phyloP scores from a whole-genome alignment of 2,113 vertebrate genomes.

The Bettongia penicillata region DNA sequence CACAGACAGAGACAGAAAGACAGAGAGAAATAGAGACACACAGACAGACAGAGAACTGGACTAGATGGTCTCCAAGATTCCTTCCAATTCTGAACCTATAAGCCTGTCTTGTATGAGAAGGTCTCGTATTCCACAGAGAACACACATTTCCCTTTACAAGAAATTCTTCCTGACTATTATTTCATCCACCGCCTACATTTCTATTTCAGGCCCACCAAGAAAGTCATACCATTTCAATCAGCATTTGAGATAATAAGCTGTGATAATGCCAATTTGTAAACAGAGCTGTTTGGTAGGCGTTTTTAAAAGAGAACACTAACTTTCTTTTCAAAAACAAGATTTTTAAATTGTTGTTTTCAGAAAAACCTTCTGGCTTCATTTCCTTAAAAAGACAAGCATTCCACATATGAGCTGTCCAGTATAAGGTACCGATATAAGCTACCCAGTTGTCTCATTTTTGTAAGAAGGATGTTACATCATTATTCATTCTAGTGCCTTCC shows the following conservation, averaged over 20 bases:
- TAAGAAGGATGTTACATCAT: not conserved
- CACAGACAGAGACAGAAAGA: no score
- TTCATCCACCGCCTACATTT: conserved; percentile 57
- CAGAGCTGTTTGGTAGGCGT: conserved; percentile 51
- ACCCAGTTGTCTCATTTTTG: not conserved
- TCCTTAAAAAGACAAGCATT: not conserved
- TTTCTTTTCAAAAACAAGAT: conserved; percentile 29
- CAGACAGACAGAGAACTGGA: not conserved
- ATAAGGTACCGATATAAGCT: not conserved
- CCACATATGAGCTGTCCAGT: not conserved
- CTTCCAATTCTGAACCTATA: not conserved
- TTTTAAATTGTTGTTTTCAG: conserved; percentile 13
- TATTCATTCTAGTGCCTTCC: not conserved
- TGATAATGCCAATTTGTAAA: conserved; percentile 59
- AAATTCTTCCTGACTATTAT: conserved; percentile 62
- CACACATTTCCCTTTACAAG: conserved; percentile 34
- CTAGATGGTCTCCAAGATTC: not conserved
- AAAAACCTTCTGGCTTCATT: not conserved
- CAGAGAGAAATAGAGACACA: no score
- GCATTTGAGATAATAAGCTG: conserved; percentile 51
- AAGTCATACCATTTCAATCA: conserved; percentile 37
- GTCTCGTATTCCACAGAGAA: conserved; percentile 44
- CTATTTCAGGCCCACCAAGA: conserved; percentile 57
- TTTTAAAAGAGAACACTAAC: conserved; percentile 31
- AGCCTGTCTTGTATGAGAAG: conserved; percentile 16